Percentiles rank a stretch among this genome's conserved stretches.
Evolutionary conservation across 2,888 invertebrate genomes (phyloP).

Genomic region (Platycheirus rosarum): DNA sequence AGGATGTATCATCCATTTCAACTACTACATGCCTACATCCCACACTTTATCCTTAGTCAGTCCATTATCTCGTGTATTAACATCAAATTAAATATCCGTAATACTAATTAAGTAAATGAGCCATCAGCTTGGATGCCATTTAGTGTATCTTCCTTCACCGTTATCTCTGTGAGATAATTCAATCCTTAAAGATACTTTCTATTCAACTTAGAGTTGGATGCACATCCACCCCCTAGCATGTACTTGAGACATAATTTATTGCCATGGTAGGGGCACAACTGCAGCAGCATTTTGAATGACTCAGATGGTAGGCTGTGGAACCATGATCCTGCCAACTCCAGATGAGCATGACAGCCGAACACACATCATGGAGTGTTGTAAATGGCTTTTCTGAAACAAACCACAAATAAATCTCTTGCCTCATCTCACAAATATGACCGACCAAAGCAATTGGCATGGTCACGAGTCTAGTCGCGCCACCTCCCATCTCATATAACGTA

Average conservation of each 20-base stretch:
- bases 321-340: slow-evolving; percentile 55
- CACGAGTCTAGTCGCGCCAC: too few species aligned
- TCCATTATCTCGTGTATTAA: slow-evolving; percentile 25
- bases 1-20: slow-evolving; percentile 7
- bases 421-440: slow-evolving; percentile 16
- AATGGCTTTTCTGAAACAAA: slow-evolving; percentile 18
- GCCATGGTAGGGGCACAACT: slow-evolving; percentile 10
- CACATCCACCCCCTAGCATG: slow-evolving; percentile 31
- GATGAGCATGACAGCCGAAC: slow-evolving; percentile 45
- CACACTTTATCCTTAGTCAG: slow-evolving; percentile 7
- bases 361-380: slow-evolving; percentile 18
- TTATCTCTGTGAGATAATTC: slow-evolving; percentile 33
- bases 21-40: neutral
- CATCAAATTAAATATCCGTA: slow-evolving; percentile 60
- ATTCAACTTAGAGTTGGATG: slow-evolving; percentile 5
- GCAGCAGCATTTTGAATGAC: slow-evolving; percentile 28
- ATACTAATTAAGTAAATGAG: slow-evolving; percentile 69
- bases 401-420: slow-evolving; percentile 44
- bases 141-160: slow-evolving; percentile 21
- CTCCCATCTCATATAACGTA: slow-evolving; percentile 24
- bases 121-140: slow-evolving; percentile 65
- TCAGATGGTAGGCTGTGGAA: slow-evolving; percentile 26
- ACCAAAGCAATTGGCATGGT: slow-evolving; percentile 56
- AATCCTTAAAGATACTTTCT: slow-evolving; percentile 1
- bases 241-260: slow-evolving; percentile 64